These are phyloP conservation scores for Aelia acuminata DNA, from an alignment of 2,888 invertebrate species.

Conservation along the genomic window DNA sequence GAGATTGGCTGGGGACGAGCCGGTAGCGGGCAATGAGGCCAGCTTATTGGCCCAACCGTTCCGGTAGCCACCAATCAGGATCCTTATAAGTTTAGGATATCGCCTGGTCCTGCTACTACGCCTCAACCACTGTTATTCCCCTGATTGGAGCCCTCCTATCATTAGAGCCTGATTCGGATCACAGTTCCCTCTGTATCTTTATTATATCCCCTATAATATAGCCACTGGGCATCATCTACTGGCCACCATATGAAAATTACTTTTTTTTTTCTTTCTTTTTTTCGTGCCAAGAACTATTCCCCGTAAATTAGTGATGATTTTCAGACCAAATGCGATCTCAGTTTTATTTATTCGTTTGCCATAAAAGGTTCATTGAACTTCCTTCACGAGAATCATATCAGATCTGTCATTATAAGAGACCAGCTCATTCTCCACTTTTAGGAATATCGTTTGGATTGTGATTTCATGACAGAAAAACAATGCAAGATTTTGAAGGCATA, in stretches of 20 bases:
- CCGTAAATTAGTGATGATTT: too few relatives aligned
- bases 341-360: too few relatives aligned
- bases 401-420: too few relatives aligned
- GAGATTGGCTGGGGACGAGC: neutral
- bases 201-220: conserved; percentile 40
- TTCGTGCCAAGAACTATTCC: neutral
- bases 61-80: conserved; percentile 38
- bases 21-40: neutral
- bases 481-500: too few relatives aligned
- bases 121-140: conserved; percentile 24
- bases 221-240: neutral
- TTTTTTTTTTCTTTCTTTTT: neutral
- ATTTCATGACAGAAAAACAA: too few relatives aligned
- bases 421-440: too few relatives aligned
- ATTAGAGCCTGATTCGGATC: conserved; percentile 36
- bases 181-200: conserved; percentile 10
- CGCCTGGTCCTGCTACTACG: neutral
- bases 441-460: too few relatives aligned
- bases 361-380: too few relatives aligned
- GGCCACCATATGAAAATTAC: neutral
- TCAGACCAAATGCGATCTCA: too few relatives aligned
- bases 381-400: too few relatives aligned
- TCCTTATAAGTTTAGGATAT: conserved; percentile 43
- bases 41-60: neutral
- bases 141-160: conserved; percentile 11